Evolutionary conservation across 2,888 invertebrate genomes (phyloP), one percentile per base, ranked within the genome.

Genomic region (Chrysina gloriosa): DNA sequence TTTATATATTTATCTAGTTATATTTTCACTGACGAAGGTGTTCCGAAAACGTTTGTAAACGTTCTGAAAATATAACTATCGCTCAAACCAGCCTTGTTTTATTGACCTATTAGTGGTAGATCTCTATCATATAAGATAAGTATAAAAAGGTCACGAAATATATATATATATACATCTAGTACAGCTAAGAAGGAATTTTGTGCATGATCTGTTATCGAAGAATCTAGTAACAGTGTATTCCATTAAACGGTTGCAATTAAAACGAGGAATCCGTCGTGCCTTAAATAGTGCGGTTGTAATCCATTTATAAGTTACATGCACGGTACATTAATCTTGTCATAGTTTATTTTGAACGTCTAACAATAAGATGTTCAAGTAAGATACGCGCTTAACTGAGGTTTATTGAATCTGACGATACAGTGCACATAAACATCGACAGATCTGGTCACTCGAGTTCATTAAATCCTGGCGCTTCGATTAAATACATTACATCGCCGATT

Each of bases 281-380:
- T 36, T 36, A 11, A 36, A n/a, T n/a, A n/a, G 9, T 36, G 5
- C n/a, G 14, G 14, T 14, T 36, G 11, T 36, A n/a, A 3, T n/a
- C 36, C 14, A 9, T 36, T 36, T 36, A 11, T 11, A 4, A 36
- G 5, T 14, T 11, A 9, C n/a, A n/a, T 4, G 14, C 11, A n/a
- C 9, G 11, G 36, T n/a, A 36, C 7, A 34, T 42, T 16, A 5
- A 45, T 45, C 45, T 45, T 34, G 34, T 7, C 29, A 7, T 6
- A 34, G n/a, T 6, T 19, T 45, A 45, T 45, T 45, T 16, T 9
- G 19, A 47, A 47, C 9, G 23, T 47, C 9, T 23, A 47, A 19
- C 23, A 21, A 21, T 45, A 45, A 45, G 47, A 47, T n/a, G n/a
- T n/a, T n/a, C n/a, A n/a, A n/a, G n/a, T 47, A 47, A 47, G 21